Base-by-base conservation (phyloP, 2,797 vertebrate genomes). In the Chrysocyon brachyurus region DNA sequence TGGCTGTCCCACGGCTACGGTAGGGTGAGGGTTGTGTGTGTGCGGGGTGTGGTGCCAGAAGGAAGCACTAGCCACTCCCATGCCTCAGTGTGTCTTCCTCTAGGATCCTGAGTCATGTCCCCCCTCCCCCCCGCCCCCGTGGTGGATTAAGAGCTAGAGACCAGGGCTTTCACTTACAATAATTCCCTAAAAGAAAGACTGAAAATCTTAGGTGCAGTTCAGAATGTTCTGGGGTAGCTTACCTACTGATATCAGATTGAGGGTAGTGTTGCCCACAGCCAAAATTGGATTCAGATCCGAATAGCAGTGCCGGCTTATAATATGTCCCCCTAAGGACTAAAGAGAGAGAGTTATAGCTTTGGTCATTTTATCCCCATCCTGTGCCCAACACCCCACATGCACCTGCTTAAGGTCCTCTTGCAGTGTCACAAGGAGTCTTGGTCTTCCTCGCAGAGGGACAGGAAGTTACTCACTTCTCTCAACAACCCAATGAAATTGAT, bases 201-300 rank as follows among this genome's bases (percentile, higher is more conserved):
- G 5, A 63, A 54, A 1, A 0, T 2, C 22, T 57, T 19, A 8
- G 59, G 31, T 40, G 36, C 33, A 24, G 10, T n/a, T 49, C 59
- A 15, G 54, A 40, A 40, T 5, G 7, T n/a, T 22, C 15, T 3
- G 26, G 31, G 64, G 49, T 26, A 19, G 64, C 89, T 97, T 81
- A 97, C 97, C 96, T 97, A 91, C n/a, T 75, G 99, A 99, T 26
- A 98, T 73, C 75, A 99, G 97, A 40, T 92, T 97, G 70, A 99
- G 98, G 72, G 95, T 97, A 90, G 99, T 98, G 22, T 98, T 99
- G 75, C 99, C 99, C 22, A 99, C 99, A 83, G 99, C 99, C 89
- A 99, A 97, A 94, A 99, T 22, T 21, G 99, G 99, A 97, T 99
- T 99, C 98, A 99, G 98, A 96, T 99, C 99, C 0, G 99, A 99